These are phyloP conservation scores for Chlorodrepanis virens DNA, from an alignment of 2,113 vertebrate species.

Conservation along the genomic window DNA sequence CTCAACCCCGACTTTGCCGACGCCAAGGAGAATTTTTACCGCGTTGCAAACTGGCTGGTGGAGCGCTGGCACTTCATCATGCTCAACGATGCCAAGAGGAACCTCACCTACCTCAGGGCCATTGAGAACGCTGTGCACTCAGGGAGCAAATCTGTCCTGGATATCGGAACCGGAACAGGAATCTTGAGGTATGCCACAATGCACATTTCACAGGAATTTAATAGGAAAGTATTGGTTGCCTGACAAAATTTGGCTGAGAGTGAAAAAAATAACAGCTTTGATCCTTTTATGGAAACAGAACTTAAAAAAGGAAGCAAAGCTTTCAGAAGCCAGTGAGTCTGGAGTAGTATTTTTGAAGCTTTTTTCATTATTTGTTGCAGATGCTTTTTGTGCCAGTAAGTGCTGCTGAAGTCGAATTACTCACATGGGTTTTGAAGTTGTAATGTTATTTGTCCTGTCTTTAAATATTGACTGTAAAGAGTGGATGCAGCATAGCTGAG, in stretches of 20 bases:
- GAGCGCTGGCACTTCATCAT: conserved; percentile 99
- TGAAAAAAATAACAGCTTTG: background rate
- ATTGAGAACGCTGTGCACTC: conserved; percentile 84
- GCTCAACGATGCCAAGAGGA: conserved; percentile 92
- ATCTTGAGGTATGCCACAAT: conserved; percentile 84
- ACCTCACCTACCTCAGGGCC: conserved; percentile 87
- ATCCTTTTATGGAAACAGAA: background rate
- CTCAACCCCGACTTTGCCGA: conserved; percentile 88
- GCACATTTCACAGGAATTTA: background rate
- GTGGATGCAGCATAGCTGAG: background rate
- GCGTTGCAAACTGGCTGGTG: conserved; percentile 96
- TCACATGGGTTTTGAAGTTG: background rate
- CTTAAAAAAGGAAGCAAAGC: background rate
- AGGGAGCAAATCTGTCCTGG: conserved; percentile 87
- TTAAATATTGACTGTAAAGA: background rate
- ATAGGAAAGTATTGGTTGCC: background rate
- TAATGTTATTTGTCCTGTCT: background rate
- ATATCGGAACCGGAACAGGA: conserved; percentile 96
- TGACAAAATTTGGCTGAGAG: background rate
- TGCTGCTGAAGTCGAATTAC: background rate
- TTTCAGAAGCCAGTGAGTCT: background rate
- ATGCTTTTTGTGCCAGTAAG: background rate
- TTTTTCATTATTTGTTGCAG: background rate
- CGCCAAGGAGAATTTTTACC: conserved; percentile 96
- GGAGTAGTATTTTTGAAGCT: background rate